Evolutionary conservation across 2,888 invertebrate species (phyloP).

Genomic region (Agrotis clavis): DNA sequence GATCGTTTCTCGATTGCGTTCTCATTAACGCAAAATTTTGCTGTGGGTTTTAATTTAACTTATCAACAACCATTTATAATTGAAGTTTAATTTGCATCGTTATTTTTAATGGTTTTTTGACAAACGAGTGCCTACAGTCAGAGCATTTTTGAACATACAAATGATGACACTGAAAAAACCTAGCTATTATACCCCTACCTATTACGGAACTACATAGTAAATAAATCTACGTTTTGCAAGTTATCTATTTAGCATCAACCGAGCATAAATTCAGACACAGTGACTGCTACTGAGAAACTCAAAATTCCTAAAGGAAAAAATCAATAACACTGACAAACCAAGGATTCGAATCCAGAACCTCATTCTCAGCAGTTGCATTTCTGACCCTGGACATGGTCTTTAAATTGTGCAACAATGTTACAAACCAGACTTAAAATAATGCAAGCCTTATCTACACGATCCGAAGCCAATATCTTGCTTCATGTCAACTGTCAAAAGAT

Average conservation of each 20-base stretch:
- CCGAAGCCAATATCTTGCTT: conserved; percentile 29
- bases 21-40: conserved; percentile 53
- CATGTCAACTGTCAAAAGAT: conserved; percentile 66
- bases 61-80: conserved; percentile 49
- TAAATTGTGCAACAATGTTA: not conserved
- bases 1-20: conserved; percentile 55
- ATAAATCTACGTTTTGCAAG: no score
- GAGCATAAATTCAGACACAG: no score
- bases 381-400: no score
- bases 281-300: no score
- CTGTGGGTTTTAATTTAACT: conserved; percentile 54
- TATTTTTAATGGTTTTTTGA: conserved; percentile 35
- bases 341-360: no score
- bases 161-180: not conserved
- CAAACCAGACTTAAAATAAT: conserved; percentile 9
- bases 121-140: not conserved
- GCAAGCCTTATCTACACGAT: conserved; percentile 29
- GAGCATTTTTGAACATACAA: not conserved
- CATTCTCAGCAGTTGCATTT: no score
- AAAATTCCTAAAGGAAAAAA: no score
- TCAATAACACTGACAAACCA: no score
- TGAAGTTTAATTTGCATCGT: conserved; percentile 44
- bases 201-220: no score
- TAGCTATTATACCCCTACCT: no score
- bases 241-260: no score